A percentile compares a stretch with the other conserved stretches of the same genome.
Evolutionary conservation across 1,140 invertebrate species (phyloP).

Genomic region (Saxidomus purpurata): DNA sequence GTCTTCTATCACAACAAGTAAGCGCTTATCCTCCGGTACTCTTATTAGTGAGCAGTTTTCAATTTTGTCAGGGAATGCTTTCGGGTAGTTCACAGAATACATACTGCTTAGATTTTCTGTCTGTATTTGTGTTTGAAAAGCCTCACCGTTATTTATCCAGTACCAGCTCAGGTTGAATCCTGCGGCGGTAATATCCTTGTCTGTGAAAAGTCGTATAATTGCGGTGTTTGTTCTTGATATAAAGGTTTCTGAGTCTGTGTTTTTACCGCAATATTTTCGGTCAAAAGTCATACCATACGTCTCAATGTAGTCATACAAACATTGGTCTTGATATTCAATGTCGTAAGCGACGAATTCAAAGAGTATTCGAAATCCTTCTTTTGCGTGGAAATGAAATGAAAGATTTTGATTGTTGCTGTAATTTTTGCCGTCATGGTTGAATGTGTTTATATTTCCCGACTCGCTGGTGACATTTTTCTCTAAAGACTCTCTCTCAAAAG

Average conservation of each 20-base stretch:
- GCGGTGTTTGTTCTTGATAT: not conserved
- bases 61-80: conserved; percentile 34
- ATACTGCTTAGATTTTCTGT: not conserved
- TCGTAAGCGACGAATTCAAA: conserved; percentile 6
- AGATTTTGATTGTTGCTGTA: conserved; percentile 2
- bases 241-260: not conserved
- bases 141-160: not conserved
- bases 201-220: conserved; percentile 6
- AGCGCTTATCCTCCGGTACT: not conserved
- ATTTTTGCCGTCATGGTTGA: not conserved
- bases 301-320: conserved; percentile 41
- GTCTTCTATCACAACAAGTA: not conserved
- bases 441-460: not conserved
- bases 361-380: not conserved
- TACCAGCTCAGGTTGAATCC: conserved; percentile 48
- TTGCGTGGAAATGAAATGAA: not conserved
- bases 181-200: conserved; percentile 17
- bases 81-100: conserved; percentile 19
- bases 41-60: not conserved
- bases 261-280: conserved; percentile 1
- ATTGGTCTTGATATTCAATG: conserved; percentile 36
- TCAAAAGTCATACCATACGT: conserved; percentile 17
- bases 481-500: not conserved
- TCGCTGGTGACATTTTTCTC: not conserved
- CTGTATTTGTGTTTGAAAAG: not conserved